Conservation (phyloP, 2,113 vertebrate species). For the Plecotus auritus region DNA sequence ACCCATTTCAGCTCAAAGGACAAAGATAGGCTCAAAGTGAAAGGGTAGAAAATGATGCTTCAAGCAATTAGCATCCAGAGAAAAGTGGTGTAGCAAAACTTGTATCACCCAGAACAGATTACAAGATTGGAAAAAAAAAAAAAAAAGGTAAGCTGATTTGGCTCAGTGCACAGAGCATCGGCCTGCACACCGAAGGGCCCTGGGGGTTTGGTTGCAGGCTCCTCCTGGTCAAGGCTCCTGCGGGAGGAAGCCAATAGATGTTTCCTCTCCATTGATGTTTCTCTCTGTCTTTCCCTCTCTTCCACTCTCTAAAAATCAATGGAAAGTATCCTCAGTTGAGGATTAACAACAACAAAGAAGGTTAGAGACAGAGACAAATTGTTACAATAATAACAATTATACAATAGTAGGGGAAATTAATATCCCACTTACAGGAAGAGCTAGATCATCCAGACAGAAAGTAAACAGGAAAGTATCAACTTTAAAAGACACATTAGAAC, state of each 20-base stretch:
- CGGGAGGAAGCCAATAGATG: no score
- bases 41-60: background rate
- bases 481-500: background rate
- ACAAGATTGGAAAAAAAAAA: no score
- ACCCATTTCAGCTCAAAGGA: background rate
- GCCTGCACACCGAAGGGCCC: no score
- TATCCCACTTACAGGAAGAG: background rate
- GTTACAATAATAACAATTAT: background rate
- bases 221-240: no score
- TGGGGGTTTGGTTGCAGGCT: no score
- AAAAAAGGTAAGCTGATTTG: background rate
- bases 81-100: background rate
- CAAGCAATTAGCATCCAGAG: background rate
- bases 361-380: no score
- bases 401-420: background rate
- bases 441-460: background rate
- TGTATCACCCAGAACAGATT: background rate
- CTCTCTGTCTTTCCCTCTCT: no score
- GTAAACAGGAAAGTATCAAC: background rate
- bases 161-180: no score
- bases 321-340: no score
- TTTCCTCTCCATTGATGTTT: no score
- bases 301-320: no score
- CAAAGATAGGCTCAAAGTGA: background rate
- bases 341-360: no score